A percentile compares a stretch with the other conserved stretches of the same genome.
These are phyloP conservation scores for Drosophila sordidula DNA, from an alignment of 2,888 invertebrate species.

Conservation along the genomic window DNA sequence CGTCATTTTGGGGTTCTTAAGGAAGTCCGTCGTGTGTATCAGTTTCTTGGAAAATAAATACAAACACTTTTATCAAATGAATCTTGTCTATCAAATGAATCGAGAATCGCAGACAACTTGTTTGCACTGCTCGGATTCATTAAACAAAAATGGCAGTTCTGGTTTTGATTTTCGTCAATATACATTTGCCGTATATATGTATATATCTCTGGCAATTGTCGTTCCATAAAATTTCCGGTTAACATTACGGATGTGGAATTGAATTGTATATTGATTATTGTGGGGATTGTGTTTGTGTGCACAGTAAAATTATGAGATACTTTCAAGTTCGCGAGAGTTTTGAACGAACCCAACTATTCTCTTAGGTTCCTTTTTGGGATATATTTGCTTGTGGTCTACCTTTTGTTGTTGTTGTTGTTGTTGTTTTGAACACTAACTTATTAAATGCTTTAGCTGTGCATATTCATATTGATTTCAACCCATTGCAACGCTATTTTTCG, in stretches of 20 bases:
- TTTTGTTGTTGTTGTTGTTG: constrained; percentile 23
- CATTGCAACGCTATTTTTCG: constrained; percentile 30
- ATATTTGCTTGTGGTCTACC: constrained; percentile 22
- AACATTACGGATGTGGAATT: not conserved
- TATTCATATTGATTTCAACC: constrained; percentile 35
- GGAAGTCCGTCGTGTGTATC: constrained; percentile 34
- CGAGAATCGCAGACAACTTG: constrained; percentile 32
- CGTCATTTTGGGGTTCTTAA: constrained; percentile 33
- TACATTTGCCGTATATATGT: not conserved
- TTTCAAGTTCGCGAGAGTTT: constrained; percentile 40
- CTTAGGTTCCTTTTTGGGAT: constrained; percentile 21
- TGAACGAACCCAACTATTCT: constrained; percentile 3
- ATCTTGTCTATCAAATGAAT: constrained; percentile 42
- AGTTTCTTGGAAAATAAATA: constrained; percentile 51
- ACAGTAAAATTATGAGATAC: constrained; percentile 67
- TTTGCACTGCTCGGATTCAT: constrained; percentile 46
- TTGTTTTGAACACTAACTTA: constrained; percentile 54
- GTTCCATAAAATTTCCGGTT: not conserved
- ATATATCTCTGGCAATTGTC: not conserved
- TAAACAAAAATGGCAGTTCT: constrained; percentile 79
- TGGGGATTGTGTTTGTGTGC: constrained; percentile 20
- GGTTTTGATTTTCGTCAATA: constrained; percentile 34
- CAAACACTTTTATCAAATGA: constrained; percentile 41
- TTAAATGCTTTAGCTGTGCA: constrained; percentile 69
- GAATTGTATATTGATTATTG: constrained; percentile 43